Evolutionary conservation across 1,140 invertebrate genomes (phyloP).

Genomic region (Zaprionus lachaisei): DNA sequence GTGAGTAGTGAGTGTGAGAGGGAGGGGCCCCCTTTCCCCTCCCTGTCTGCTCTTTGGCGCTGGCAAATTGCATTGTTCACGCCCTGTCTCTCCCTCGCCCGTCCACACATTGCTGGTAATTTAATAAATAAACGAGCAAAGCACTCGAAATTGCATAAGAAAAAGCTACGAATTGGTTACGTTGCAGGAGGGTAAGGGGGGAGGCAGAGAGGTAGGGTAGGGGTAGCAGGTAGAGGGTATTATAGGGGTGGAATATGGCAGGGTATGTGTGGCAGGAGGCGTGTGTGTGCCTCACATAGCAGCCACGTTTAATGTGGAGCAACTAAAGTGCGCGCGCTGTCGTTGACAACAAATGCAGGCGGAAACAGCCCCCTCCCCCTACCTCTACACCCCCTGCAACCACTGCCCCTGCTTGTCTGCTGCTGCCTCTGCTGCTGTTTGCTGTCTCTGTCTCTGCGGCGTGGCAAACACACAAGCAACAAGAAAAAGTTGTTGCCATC

Average conservation of each 20-base stretch:
- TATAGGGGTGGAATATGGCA: not conserved
- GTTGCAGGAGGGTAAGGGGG: not conserved
- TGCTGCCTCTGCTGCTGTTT: slow-evolving; percentile 33
- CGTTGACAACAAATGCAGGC: slow-evolving; percentile 54
- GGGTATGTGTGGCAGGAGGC: not conserved
- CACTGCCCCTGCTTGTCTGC: slow-evolving; percentile 1
- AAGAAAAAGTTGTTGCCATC: slow-evolving; percentile 16
- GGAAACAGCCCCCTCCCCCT: slow-evolving; percentile 10
- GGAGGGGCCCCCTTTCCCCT: no score
- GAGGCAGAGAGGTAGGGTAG: not conserved
- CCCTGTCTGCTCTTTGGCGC: slow-evolving; percentile 6
- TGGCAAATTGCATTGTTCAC: slow-evolving; percentile 49
- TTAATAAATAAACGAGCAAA: slow-evolving; percentile 60
- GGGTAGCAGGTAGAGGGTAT: not conserved
- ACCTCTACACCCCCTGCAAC: no score
- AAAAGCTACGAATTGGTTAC: slow-evolving; percentile 16
- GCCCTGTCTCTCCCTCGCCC: not conserved
- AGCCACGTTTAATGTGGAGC: slow-evolving; percentile 43
- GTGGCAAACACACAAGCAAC: slow-evolving; percentile 54
- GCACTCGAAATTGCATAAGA: slow-evolving; percentile 51
- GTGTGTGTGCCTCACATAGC: slow-evolving; percentile 3
- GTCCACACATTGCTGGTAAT: slow-evolving; percentile 35
- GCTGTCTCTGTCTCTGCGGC: slow-evolving; percentile 42
- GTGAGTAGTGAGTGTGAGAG: no score
- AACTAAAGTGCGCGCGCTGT: slow-evolving; percentile 52